Evolutionary conservation across 2,797 vertebrate genomes (phyloP), one percentile per base, ranked within the genome.

Genomic region (Dicrostonyx torquatus): DNA sequence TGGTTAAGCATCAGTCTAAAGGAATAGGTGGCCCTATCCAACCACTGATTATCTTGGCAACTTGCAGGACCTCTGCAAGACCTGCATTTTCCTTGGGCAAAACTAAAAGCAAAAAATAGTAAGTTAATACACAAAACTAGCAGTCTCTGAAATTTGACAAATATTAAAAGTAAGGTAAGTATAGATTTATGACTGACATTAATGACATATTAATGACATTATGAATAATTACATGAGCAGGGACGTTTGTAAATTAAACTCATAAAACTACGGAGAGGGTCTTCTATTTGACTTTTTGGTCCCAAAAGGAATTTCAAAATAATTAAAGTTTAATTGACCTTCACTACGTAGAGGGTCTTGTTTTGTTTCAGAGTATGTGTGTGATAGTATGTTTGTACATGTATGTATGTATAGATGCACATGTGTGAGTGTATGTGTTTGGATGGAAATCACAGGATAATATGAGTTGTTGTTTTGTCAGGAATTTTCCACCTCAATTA

Each of bases 231-330:
- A 14, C 6, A 50, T 77, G 31, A 85, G 6, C 50, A 40, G 11
- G 14, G 45, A 92, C n/a, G 34, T 55, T 90, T 68, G 87, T 86
- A 13, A 70, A 72, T 86, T 72, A 91, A 55, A 84, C 20, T 2
- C 78, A 24, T 26, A 76, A 89, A 91, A 43, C 43, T 88, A 70
- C 20, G 85, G 15, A 84, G 45, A 84, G 20, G 11, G 2, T 83
- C 37, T 15, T 73, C 79, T 62, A 85, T 45, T 76, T 80, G 7
- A 62, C 75, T 92, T 88, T 89, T 82, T 94, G 34, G 1, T 68
- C 87, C 94, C 53, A 70, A 93, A 91, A 86, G 55, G 18, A 92
- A 93, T 24, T 86, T 78, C 4, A 48, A 93, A 58, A 79, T 76
- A 18, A 86, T 92, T 92, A 90, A 26, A 93, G 76, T n/a, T 89